Base-by-base conservation (phyloP, 2,797 vertebrate species). In the Sphenopsis melanotis region DNA sequence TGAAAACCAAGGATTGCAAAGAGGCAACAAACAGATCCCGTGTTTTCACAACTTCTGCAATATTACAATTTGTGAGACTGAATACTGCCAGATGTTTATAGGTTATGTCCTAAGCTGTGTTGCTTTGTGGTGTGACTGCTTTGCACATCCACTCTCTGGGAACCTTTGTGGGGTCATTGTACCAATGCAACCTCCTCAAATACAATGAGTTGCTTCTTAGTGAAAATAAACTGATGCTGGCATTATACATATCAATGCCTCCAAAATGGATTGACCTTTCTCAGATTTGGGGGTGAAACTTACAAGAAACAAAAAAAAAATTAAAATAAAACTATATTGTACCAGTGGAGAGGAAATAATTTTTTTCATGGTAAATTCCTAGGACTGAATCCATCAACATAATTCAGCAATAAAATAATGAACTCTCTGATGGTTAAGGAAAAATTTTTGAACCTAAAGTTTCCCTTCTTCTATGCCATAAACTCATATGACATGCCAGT, bases 71-170 rank as follows among this genome's bases (percentile, higher is more conserved):
- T 87, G 60, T 77, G 39, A 36, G 65, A 70, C 88, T 92, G 87
- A 80, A 95, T 84, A 47, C 92, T 97, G 95, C 95, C 97, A 98
- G 97, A 97, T 96, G 97, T 97, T 96, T 97, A 90, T 53, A 90
- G 83, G 90, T 84, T 93, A 84, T 8, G 15, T 93, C 97, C 94
- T 94, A 87, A 86, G 16, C n/a, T 78, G 55, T 53, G 49, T 68
- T 95, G 93, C 71, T 29, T 72, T 65, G 50, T 24, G 37, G 20
- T 57, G 44, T 85, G 80, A 88, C 79, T 93, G 91, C 94, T 93
- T 95, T 96, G 82, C 72, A 88, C 93, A 92, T 82, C 93, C 83
- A 52, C 94, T 96, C 89, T 92, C 80, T 68, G 79, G 57, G 91
- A 96, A 88, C 53, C 23, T 95, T 78, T 29, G 3, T 10, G 23